Percentiles rank a stretch among this genome's conserved stretches.
Evolutionary conservation across 2,797 vertebrate genomes (phyloP).

Genomic region (Anabacerthia variegaticeps): DNA sequence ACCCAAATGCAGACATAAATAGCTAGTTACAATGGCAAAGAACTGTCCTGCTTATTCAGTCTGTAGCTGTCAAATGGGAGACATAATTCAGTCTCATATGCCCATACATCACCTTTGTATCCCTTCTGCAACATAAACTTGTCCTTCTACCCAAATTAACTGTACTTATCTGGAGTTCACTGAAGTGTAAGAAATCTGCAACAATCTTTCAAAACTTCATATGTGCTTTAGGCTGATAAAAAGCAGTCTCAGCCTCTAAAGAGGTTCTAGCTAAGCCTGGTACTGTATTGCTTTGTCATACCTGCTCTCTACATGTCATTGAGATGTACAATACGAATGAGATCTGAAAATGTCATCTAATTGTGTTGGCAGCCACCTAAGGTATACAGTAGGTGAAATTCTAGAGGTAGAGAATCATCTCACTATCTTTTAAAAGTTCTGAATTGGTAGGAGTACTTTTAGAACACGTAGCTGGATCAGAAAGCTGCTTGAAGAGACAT

Average conservation of each 20-base stretch:
- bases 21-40: background rate
- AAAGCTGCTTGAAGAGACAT: background rate
- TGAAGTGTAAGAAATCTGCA: background rate
- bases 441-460: background rate
- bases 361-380: background rate
- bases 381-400: background rate
- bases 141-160: background rate
- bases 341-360: background rate
- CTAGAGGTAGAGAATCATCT: background rate
- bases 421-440: background rate
- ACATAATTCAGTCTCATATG: background rate
- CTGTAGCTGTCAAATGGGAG: background rate
- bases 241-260: background rate
- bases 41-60: background rate
- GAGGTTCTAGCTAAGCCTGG: background rate
- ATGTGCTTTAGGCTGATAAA: background rate
- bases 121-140: background rate
- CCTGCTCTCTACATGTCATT: background rate
- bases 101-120: background rate
- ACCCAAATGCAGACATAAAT: background rate
- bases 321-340: background rate
- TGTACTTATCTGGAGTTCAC: background rate
- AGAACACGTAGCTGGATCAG: background rate
- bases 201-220: background rate
- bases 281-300: background rate